Conservation (phyloP, 2,113 vertebrate species). For the Dasyornis broadbenti region DNA sequence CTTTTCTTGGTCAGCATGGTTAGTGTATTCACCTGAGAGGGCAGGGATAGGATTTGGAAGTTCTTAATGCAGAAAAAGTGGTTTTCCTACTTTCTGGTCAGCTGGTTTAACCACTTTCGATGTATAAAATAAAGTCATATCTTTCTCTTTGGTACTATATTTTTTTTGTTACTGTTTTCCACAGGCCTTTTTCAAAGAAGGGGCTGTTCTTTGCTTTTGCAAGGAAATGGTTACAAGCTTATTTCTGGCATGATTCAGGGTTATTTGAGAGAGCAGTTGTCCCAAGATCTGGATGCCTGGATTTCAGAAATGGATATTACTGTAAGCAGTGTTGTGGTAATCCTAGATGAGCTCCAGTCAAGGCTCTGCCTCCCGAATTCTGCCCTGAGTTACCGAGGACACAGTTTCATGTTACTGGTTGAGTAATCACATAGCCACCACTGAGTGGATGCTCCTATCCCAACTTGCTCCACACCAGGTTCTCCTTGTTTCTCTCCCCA, state of each 20-base stretch:
- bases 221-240: not conserved
- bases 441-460: not conserved
- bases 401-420: rapidly evolving
- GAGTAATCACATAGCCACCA: not conserved
- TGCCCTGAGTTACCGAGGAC: not conserved
- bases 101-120: not conserved
- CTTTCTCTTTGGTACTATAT: not conserved
- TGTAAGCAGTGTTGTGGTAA: not conserved
- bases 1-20: not conserved
- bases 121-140: not conserved
- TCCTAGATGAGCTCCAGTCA: not conserved
- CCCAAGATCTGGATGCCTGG: not conserved
- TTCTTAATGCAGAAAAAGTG: not conserved
- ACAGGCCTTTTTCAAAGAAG: not conserved
- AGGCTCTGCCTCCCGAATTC: not conserved
- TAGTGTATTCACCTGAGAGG: not conserved
- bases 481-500: not conserved
- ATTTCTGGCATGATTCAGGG: not conserved
- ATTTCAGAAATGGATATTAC: not conserved
- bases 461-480: not conserved
- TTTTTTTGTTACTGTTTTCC: not conserved
- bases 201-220: not conserved
- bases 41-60: not conserved
- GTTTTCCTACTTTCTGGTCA: not conserved
- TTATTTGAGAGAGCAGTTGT: not conserved